Percentiles rank a stretch among this genome's conserved stretches.
These are phyloP conservation scores for Anguilla megastoma DNA, from an alignment of 2,797 vertebrate species.

Conservation along the genomic window DNA sequence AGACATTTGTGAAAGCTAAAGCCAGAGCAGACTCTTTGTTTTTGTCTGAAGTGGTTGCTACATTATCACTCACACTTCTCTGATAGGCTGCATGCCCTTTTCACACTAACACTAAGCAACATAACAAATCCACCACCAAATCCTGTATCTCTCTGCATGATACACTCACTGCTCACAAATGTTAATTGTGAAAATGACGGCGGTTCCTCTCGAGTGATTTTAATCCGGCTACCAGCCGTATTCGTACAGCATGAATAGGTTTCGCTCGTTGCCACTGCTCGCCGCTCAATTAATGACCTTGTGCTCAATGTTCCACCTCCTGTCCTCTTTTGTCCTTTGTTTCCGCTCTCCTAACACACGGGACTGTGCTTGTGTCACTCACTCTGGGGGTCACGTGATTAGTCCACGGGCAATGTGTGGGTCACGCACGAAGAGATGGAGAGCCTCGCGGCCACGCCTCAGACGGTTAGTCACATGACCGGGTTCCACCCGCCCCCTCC, in stretches of 20 bases:
- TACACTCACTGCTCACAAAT: conserved; percentile 42
- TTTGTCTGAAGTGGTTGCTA: not conserved
- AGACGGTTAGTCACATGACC: conserved; percentile 87
- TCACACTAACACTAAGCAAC: conserved; percentile 40
- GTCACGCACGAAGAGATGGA: conserved; percentile 99
- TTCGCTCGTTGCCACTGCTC: conserved; percentile 56
- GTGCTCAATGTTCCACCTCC: conserved; percentile 71
- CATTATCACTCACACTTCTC: conserved; percentile 8
- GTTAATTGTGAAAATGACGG: not conserved
- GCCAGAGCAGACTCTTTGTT: not conserved
- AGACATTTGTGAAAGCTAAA: not conserved
- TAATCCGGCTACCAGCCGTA: not conserved
- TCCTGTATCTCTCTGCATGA: conserved; percentile 30
- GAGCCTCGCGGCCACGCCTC: conserved; percentile 89
- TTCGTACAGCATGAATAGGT: not conserved
- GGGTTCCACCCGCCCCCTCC: not conserved
- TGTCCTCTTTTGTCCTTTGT: conserved; percentile 76
- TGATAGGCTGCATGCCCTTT: conserved; percentile 45
- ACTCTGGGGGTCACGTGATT: conserved; percentile 59
- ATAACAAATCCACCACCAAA: not conserved
- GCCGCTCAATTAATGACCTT: conserved; percentile 58
- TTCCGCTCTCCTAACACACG: conserved; percentile 52
- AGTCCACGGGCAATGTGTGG: conserved; percentile 99
- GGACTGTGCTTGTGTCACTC: conserved; percentile 39
- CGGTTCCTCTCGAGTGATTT: not conserved